Percentiles rank a stretch among this genome's conserved stretches.
Conservation (phyloP, 2,888 invertebrate genomes). For the Trisateles emortualis region DNA sequence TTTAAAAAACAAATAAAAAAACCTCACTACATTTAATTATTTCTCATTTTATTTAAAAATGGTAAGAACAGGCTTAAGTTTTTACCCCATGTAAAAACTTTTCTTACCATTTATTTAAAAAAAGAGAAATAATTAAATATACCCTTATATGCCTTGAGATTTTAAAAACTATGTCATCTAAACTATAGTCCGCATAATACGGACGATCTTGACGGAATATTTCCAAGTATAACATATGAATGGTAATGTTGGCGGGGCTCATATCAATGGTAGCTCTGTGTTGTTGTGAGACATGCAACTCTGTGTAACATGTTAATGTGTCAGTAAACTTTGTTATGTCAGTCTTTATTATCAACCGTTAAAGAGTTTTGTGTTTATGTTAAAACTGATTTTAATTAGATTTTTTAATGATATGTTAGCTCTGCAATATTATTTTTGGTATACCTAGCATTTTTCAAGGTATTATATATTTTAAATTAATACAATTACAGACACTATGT, state of each 20-base stretch:
- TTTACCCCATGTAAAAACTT: too few species aligned
- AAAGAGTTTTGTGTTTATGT: constrained; percentile 21
- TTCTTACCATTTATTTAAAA: not conserved
- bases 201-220: constrained; percentile 23
- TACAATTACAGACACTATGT: too few species aligned
- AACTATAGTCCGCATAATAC: not conserved
- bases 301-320: constrained; percentile 47
- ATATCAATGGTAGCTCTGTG: constrained; percentile 51
- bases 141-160: not conserved
- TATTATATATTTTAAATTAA: too few species aligned
- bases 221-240: constrained; percentile 46
- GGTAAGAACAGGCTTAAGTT: too few species aligned
- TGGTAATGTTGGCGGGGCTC: constrained; percentile 41
- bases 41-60: too few species aligned
- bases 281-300: constrained; percentile 37
- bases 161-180: not conserved
- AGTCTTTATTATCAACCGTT: constrained; percentile 24
- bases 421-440: too few species aligned
- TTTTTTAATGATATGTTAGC: not conserved
- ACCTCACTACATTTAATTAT: too few species aligned
- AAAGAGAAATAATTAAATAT: not conserved
- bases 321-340: constrained; percentile 51
- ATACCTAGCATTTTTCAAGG: too few species aligned
- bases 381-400: not conserved
- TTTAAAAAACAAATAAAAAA: too few species aligned